A percentile compares a stretch with the other conserved stretches of the same genome.
phyloP scores from a whole-genome alignment of 2,888 invertebrate genomes.

The Tetragonisca angustula region DNA sequence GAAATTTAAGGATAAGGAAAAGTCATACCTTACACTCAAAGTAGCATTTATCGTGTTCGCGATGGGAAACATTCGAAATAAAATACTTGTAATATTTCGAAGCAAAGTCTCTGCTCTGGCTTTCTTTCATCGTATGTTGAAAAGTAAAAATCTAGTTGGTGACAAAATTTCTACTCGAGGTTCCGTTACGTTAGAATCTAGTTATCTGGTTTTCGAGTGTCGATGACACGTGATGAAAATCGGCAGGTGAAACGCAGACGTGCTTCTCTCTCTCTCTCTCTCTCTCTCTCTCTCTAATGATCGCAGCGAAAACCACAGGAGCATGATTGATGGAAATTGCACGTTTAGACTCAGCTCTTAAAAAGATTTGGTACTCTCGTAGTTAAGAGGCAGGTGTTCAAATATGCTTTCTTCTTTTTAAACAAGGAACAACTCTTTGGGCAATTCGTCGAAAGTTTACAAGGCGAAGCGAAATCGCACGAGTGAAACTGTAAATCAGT shows the following conservation, averaged over 20 bases:
- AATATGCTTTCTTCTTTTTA: not conserved
- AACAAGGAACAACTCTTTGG: not conserved
- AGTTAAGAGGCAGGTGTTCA: conserved; percentile 7
- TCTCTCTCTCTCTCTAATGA: not conserved
- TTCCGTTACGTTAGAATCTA: no score
- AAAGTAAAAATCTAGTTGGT: no score
- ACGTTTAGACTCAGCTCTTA: not conserved
- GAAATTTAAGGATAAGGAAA: no score
- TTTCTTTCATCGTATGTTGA: no score
- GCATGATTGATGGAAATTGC: conserved; percentile 20
- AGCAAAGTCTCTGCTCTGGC: no score
- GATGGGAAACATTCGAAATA: no score
- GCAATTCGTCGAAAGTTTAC: no score
- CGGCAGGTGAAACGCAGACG: conserved; percentile 9
- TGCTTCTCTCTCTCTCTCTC: not conserved
- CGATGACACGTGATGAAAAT: not conserved
- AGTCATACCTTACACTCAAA: no score
- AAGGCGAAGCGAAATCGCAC: not conserved
- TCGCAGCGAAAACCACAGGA: not conserved
- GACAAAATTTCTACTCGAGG: no score
- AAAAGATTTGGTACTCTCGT: not conserved
- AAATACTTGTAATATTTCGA: no score
- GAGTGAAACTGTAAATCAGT: not conserved
- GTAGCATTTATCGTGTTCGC: no score
- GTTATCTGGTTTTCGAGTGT: conserved; percentile 26